These are phyloP conservation scores for Druceiella hillmani DNA, from an alignment of 2,888 invertebrate genomes.

Conservation along the genomic window DNA sequence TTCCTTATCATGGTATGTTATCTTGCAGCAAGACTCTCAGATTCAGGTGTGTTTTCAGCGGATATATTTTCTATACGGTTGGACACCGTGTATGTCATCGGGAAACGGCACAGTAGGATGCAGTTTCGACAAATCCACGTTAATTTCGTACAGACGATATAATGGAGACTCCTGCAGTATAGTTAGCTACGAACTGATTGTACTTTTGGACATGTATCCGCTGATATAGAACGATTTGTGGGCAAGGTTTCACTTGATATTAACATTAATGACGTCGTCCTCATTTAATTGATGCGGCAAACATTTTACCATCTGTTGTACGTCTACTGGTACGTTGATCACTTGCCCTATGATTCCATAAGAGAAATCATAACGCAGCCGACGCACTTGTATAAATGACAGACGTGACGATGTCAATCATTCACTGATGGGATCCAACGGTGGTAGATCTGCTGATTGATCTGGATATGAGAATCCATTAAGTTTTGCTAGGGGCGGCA, in stretches of 20 bases:
- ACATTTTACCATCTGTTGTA: constrained; percentile 29
- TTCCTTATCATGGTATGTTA: constrained; percentile 31
- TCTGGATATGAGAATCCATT: constrained; percentile 32
- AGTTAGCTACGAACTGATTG: constrained; percentile 27
- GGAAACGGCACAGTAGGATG: constrained; percentile 21
- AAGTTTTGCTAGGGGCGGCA: constrained; percentile 26
- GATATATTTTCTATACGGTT: constrained; percentile 26
- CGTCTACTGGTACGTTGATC: constrained; percentile 32
- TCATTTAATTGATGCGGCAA: constrained; percentile 30
- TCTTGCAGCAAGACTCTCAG: constrained; percentile 26
- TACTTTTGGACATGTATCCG: constrained; percentile 27
- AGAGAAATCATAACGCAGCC: constrained; percentile 28
- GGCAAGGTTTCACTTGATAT: constrained; percentile 29
- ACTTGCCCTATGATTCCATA: constrained; percentile 33
- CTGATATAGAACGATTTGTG: constrained; percentile 30
- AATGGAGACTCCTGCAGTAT: constrained; percentile 24
- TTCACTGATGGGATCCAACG: constrained; percentile 29
- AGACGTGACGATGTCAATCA: constrained; percentile 30
- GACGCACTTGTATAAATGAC: constrained; percentile 32
- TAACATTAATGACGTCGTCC: constrained; percentile 30
- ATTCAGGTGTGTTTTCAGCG: too few relatives aligned
- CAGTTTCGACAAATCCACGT: constrained; percentile 26
- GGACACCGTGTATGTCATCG: constrained; percentile 20
- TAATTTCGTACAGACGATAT: constrained; percentile 29
- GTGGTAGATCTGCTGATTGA: constrained; percentile 27